phyloP scores from a whole-genome alignment of 1,140 invertebrate genomes.

The Drosophila nannoptera region DNA sequence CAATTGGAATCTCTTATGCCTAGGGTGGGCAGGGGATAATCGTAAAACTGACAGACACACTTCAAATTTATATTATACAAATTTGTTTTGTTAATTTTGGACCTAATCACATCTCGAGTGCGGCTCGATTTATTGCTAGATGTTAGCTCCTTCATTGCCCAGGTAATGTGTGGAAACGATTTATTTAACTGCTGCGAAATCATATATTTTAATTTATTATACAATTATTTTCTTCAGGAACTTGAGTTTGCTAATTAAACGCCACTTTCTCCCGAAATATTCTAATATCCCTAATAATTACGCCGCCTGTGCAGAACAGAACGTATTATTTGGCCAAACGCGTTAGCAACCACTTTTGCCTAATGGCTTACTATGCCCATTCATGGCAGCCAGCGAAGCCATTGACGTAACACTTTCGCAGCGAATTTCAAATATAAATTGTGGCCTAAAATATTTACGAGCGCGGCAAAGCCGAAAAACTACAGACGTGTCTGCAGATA shows the following conservation, averaged over 20 bases:
- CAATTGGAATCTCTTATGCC: too few relatives aligned
- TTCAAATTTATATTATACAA: too few relatives aligned
- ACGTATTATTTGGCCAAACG: conserved; percentile 3
- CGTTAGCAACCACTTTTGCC: conserved; percentile 12
- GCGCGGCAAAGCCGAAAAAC: conserved; percentile 36
- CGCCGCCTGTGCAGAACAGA: too few relatives aligned
- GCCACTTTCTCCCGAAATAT: not conserved
- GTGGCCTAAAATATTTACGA: conserved; percentile 33
- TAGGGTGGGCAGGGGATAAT: too few relatives aligned
- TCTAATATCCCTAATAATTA: not conserved
- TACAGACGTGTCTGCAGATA: conserved; percentile 55
- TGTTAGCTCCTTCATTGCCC: not conserved
- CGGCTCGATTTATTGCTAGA: too few relatives aligned
- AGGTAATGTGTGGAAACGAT: not conserved
- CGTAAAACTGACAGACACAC: too few relatives aligned
- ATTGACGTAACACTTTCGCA: conserved; percentile 49
- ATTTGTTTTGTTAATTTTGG: too few relatives aligned
- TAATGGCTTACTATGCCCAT: conserved; percentile 14
- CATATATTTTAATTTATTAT: not conserved
- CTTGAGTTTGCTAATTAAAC: too few relatives aligned
- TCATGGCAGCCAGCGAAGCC: conserved; percentile 5
- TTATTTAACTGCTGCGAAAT: not conserved
- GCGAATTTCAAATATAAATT: conserved; percentile 51
- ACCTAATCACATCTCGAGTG: too few relatives aligned
- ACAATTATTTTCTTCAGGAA: too few relatives aligned